Base-by-base conservation (phyloP, 2,888 invertebrate genomes). In the Sphaerophoria taeniata region DNA sequence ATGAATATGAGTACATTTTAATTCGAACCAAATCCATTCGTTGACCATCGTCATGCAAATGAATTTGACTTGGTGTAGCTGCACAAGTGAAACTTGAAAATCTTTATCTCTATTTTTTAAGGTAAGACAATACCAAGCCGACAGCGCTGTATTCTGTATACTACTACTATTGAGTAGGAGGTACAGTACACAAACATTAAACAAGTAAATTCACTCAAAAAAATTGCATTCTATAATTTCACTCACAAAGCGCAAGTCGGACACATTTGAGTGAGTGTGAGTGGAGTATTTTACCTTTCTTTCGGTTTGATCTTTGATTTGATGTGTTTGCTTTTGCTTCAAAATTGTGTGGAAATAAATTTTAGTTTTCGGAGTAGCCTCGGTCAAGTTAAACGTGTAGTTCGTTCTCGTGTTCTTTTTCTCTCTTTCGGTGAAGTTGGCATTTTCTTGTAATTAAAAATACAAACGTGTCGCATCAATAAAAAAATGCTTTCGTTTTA, bases 331-430 rank as follows among this genome's bases (percentile, higher is more conserved):
- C n/a, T 9, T 61, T 43, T 33, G 11, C 39, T 43, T 58, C 36
- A 39, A 39, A 53, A 33, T 31, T 24, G 16, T 51, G 36, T 43
- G 7, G 24, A 39, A 31, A 33, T 45, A 51, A 24, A 45, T 34
- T 58, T 77, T 51, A 83, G 82, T 83, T 83, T 70, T 74, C 73
- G 67, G 72, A 83, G 83, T 78, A 74, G 51, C 74, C 49, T 83
- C 70, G 61, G 34, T 70, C 58, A 16, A 36, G 34, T 63, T 51
- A 45, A 34, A 49, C 60, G 60, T 60, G 16, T 58, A 33, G 16
- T 12, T 3, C 7, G 14, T 4, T 56, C 33, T 11, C 24, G 9
- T 76, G 65, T 49, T 61, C 24, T 36, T 67, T 39, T 71, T 31
- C 55, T 71, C 60, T 33, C 61, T 14, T 43, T 43, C 6, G 6